Conservation (phyloP, 2,113 vertebrate genomes). For the Hemibagrus wyckioides region DNA sequence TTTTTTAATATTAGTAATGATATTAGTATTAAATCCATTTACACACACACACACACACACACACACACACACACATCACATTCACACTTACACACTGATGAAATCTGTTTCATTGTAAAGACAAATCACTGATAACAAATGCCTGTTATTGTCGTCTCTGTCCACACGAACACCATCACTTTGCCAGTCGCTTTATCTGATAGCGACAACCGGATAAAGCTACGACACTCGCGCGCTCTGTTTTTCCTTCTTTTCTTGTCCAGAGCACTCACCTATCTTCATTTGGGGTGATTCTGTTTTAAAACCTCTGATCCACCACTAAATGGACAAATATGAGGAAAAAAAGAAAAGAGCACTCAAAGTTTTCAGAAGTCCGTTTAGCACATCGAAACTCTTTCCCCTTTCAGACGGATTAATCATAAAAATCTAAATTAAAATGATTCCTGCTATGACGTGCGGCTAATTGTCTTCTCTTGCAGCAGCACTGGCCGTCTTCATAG, state of each 20-base stretch:
- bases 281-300: neutral
- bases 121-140: conserved; percentile 21
- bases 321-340: neutral
- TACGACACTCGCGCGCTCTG: neutral
- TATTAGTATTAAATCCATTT: conserved; percentile 6
- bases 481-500: conserved; percentile 11
- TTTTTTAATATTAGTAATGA: too few relatives aligned
- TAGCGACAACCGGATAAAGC: neutral
- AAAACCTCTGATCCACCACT: neutral
- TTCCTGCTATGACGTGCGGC: conserved; percentile 8
- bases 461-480: conserved; percentile 39
- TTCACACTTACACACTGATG: neutral
- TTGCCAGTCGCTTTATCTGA: neutral
- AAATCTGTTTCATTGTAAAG: conserved; percentile 25
- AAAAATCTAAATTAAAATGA: neutral
- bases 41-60: neutral
- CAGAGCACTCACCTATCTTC: neutral
- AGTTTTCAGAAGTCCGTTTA: neutral
- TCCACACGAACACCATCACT: neutral
- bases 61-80: conserved; percentile 12
- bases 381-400: neutral
- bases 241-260: neutral
- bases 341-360: neutral
- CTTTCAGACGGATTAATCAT: neutral
- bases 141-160: neutral